Percentiles rank a stretch among this genome's conserved stretches.
Evolutionary conservation across 2,888 invertebrate species (phyloP).

Genomic region (Ophonus ardosiacus): DNA sequence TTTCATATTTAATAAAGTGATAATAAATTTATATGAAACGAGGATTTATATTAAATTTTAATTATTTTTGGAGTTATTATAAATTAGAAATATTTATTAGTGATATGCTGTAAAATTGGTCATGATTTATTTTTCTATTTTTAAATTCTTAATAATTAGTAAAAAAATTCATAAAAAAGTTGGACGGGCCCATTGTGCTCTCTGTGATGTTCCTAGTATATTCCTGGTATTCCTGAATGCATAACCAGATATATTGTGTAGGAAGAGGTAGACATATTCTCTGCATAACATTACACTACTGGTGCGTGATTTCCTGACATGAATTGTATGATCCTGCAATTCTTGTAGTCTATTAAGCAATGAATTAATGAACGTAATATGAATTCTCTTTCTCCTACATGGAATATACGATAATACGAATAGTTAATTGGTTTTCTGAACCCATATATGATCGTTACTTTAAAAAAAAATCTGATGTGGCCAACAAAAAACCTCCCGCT

Average conservation of each 20-base stretch:
- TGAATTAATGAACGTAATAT: neutral
- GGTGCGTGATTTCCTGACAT: neutral
- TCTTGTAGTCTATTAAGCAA: neutral
- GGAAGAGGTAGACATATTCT: neutral
- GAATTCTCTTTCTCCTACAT: neutral
- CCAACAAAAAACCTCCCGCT: too few relatives aligned
- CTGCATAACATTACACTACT: neutral
- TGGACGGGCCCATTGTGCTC: too few relatives aligned
- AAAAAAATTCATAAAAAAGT: too few relatives aligned
- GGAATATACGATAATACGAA: too few relatives aligned
- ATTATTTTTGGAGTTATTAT: neutral
- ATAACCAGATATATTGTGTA: neutral
- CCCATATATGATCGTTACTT: too few relatives aligned
- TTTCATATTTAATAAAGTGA: constrained; percentile 5
- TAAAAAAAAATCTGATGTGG: too few relatives aligned
- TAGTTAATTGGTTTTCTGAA: too few relatives aligned
- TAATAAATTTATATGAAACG: neutral
- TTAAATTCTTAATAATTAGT: too few relatives aligned
- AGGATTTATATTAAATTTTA: constrained; percentile 10
- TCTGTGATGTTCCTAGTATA: neutral
- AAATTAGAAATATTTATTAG: neutral
- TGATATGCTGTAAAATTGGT: neutral
- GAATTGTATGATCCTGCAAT: neutral
- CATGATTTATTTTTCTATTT: neutral
- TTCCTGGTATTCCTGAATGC: neutral